These are phyloP conservation scores for Rhadina sibilatrix DNA, from an alignment of 2,113 vertebrate species.

Conservation along the genomic window DNA sequence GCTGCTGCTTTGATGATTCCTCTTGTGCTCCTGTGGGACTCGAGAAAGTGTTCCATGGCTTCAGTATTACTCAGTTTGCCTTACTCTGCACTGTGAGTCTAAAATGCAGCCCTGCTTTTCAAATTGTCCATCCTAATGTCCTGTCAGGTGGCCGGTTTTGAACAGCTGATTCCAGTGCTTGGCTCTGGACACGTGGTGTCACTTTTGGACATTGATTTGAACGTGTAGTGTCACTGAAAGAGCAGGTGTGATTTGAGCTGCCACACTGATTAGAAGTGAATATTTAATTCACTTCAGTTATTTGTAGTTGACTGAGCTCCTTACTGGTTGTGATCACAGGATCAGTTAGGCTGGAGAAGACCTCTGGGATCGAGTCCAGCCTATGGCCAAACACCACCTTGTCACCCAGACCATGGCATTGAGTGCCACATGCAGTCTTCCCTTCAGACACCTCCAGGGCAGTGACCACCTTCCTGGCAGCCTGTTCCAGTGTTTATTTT, in stretches of 20 bases:
- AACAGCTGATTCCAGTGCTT: neutral
- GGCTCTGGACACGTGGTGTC: neutral
- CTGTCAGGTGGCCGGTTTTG: neutral
- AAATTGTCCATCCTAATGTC: neutral
- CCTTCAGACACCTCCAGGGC: neutral
- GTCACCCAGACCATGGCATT: neutral
- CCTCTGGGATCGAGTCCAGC: fast-evolving
- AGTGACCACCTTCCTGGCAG: neutral
- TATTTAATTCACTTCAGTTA: neutral
- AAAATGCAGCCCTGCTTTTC: neutral
- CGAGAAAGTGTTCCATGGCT: neutral
- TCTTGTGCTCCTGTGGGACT: neutral
- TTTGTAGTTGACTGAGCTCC: neutral
- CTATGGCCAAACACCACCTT: neutral
- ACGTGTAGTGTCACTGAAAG: neutral
- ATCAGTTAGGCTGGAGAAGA: neutral
- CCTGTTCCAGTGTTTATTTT: neutral
- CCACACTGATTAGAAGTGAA: neutral
- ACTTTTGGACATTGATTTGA: neutral
- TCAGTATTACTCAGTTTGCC: neutral
- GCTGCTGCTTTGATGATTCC: neutral
- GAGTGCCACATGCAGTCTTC: neutral
- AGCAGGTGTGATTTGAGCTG: neutral
- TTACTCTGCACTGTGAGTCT: neutral
- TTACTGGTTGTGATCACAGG: neutral